Evolutionary conservation across 53 echinoderm and acorn worm genomes (phyloP), one percentile per base, ranked within the genome.

Genomic region (Antedon mediterranea): DNA sequence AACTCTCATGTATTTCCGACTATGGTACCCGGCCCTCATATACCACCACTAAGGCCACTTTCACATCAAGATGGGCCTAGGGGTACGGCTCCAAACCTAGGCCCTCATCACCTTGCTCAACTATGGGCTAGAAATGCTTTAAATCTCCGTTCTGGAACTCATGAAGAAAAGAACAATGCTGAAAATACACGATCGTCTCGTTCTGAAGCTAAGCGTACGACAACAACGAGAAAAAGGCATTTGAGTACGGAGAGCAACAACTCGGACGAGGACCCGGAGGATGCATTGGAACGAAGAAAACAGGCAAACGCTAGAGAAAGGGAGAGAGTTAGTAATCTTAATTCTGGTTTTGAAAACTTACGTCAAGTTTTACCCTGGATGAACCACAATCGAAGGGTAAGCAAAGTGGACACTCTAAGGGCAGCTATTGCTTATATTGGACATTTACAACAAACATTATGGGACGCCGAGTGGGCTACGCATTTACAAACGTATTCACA

Each of bases 401-500:
- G 94, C 34, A 94, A 94, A 72, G 94, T 94, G 23, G 94, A 94
- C 71, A 94, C 94, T 11, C 87, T 94, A 6, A 81, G 89, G 30
- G 87, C 90, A 70, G 94, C 94, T 9, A 94, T 94, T 33, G 80
- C 87, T 3, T 94, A 94, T 73, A 94, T 94, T 31, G 81, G 85
- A 43, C 86, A 85, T 82, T 81, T 94, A 29, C 89, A 91, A 44
- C 71, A 85, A 30, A 33, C 91, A 29, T 74, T 94, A 4, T 79
- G 82, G 80, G 91, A 88, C 13, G 75, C 88, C 0, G 91, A 91
- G 43, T 43, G 79, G 30, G 82, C 86, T 15, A 71, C 75, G 28
- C 82, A 81, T 57, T 34, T 86, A 57, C 57, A 57, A 57, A 57
- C 57, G 9, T 57, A 57, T 57, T 57, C 57, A 57, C 57, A 57